Percentiles rank a stretch among this genome's conserved stretches.
Evolutionary conservation across 2,797 vertebrate genomes (phyloP).

Genomic region (Crenuchus spilurus): DNA sequence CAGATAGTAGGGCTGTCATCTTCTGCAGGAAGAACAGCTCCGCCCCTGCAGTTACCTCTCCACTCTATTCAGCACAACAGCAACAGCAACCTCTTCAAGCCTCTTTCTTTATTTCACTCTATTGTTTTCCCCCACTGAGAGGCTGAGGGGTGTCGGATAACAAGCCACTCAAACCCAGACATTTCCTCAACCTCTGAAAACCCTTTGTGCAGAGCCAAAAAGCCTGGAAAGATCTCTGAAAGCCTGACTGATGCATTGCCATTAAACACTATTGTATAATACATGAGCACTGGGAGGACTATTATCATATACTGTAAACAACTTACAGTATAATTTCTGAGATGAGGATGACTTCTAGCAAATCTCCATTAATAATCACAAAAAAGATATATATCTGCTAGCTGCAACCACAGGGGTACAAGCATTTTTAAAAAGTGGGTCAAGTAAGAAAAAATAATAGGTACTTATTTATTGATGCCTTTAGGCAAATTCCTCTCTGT

Average conservation of each 20-base stretch:
- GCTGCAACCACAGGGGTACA: no score
- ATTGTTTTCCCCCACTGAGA: slow-evolving; percentile 10
- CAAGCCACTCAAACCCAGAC: slow-evolving; percentile 12
- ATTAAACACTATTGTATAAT: background rate
- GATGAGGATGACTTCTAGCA: background rate
- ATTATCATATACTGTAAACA: background rate
- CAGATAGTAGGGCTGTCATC: slow-evolving; percentile 64
- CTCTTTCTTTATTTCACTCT: background rate
- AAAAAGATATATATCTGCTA: no score
- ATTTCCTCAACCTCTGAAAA: background rate
- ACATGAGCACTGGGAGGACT: background rate
- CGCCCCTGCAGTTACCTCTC: slow-evolving; percentile 38
- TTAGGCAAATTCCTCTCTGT: no score
- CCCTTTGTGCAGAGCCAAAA: slow-evolving; percentile 7
- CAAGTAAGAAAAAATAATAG: no score
- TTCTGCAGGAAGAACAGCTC: slow-evolving; percentile 56
- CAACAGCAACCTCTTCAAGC: slow-evolving; percentile 8
- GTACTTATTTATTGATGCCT: no score
- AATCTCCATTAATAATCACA: no score
- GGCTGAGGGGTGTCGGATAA: slow-evolving; percentile 7
- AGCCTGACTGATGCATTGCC: background rate
- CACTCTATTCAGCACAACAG: slow-evolving; percentile 15
- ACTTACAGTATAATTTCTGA: background rate
- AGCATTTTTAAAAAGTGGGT: no score
- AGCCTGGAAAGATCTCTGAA: slow-evolving; percentile 1